Evolutionary conservation across 92 coral and sea anemone genomes (phyloP).

Genomic region (Parazoanthus darwini): DNA sequence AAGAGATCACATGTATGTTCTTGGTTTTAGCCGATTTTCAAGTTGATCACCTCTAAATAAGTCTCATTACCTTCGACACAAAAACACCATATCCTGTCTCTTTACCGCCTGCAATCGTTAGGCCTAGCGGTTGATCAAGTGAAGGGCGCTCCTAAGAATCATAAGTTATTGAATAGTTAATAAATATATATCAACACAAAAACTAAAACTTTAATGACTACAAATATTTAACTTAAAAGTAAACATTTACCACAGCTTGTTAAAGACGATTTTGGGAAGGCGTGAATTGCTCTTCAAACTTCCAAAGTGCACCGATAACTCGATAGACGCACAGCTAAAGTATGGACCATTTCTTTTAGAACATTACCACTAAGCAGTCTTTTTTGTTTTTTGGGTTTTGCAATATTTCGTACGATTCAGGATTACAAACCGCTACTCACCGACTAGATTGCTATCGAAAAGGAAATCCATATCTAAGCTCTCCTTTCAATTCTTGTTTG

Average conservation of each 20-base stretch:
- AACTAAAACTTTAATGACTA: not conserved
- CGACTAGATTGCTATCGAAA: too few relatives aligned
- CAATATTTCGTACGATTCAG: too few relatives aligned
- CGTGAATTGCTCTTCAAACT: not conserved
- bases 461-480: too few relatives aligned
- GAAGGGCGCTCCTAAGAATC: constrained; percentile 75
- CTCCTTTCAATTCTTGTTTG: too few relatives aligned
- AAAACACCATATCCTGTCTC: constrained; percentile 88
- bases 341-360: too few relatives aligned
- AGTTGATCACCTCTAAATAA: not conserved
- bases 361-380: too few relatives aligned
- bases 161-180: not conserved
- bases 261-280: not conserved
- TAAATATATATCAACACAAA: not conserved
- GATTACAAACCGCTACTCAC: too few relatives aligned
- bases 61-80: constrained; percentile 77
- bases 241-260: too few relatives aligned
- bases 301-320: too few relatives aligned
- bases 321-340: too few relatives aligned
- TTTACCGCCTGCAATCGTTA: constrained; percentile 89
- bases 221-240: not conserved
- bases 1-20: not conserved
- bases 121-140: constrained; percentile 74
- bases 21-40: not conserved
- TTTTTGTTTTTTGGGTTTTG: too few relatives aligned